phyloP scores from a whole-genome alignment of 2,113 vertebrate species.

The Apodemus speciosus region DNA sequence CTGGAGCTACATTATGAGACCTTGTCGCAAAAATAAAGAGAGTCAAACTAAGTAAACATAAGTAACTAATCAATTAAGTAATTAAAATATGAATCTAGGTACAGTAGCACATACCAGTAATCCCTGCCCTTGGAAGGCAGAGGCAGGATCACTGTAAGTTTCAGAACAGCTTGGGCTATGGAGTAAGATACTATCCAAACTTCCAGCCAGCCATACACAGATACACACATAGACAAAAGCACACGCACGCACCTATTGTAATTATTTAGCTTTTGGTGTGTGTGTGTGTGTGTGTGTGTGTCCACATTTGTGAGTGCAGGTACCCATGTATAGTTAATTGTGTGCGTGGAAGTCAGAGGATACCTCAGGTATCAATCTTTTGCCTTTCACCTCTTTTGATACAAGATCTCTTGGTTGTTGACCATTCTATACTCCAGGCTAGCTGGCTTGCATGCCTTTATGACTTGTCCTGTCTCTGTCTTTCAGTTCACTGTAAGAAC shows the following conservation, averaged over 20 bases:
- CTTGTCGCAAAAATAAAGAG: neutral
- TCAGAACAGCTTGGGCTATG: neutral
- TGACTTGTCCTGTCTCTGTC: neutral
- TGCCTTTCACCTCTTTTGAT: neutral
- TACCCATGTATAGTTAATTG: neutral
- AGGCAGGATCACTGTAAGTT: neutral
- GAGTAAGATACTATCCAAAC: neutral
- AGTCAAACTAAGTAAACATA: neutral
- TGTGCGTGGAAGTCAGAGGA: neutral
- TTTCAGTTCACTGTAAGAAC: neutral
- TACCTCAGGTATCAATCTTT: neutral
- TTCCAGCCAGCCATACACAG: neutral
- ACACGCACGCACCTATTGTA: neutral
- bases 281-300: neutral
- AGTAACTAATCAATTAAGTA: neutral
- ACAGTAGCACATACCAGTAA: neutral
- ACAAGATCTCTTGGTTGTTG: neutral
- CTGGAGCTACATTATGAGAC: neutral
- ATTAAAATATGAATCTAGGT: neutral
- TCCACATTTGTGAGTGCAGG: neutral
- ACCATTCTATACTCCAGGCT: neutral
- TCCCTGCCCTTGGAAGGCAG: neutral
- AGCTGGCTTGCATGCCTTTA: neutral
- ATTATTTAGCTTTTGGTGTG: neutral
- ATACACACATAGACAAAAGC: neutral